Evolutionary conservation across 2,888 invertebrate genomes (phyloP).

Genomic region (Oithona nana): DNA sequence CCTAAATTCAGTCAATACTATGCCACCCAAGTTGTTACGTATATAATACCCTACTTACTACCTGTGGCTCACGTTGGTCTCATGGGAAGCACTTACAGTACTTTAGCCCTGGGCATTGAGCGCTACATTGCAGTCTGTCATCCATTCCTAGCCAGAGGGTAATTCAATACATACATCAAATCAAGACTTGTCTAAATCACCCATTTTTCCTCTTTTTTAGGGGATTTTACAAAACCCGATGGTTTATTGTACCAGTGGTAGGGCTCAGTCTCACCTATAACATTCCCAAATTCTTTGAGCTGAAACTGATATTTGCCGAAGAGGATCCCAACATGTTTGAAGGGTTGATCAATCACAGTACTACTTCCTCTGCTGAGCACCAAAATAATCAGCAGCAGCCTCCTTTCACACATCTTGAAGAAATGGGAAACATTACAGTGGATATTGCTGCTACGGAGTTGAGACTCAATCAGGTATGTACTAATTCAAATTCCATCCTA

Average conservation of each 20-base stretch:
- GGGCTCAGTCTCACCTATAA: background rate
- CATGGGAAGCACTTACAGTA: background rate
- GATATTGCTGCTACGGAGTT: background rate
- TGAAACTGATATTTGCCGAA: background rate
- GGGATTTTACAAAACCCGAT: background rate
- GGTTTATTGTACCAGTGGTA: slow-evolving; percentile 5
- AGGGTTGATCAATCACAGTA: too few relatives aligned
- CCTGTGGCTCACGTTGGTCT: background rate
- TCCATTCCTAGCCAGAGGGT: background rate
- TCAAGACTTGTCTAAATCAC: too few relatives aligned
- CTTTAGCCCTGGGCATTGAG: background rate
- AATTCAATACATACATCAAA: too few relatives aligned
- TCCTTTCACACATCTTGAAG: background rate
- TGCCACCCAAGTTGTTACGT: background rate
- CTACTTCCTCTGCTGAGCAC: background rate
- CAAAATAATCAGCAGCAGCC: background rate
- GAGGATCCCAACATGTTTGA: background rate
- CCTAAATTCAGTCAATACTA: background rate
- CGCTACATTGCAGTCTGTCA: background rate
- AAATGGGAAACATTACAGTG: background rate
- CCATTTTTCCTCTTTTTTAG: too few relatives aligned
- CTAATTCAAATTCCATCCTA: too few relatives aligned
- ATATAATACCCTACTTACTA: background rate
- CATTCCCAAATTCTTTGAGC: slow-evolving; percentile 14
- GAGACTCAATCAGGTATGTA: background rate